A percentile compares a stretch with the other conserved stretches of the same genome.
These are phyloP conservation scores for Hypsibius dujardini DNA, from an alignment of 1,140 invertebrate genomes.

Conservation along the genomic window DNA sequence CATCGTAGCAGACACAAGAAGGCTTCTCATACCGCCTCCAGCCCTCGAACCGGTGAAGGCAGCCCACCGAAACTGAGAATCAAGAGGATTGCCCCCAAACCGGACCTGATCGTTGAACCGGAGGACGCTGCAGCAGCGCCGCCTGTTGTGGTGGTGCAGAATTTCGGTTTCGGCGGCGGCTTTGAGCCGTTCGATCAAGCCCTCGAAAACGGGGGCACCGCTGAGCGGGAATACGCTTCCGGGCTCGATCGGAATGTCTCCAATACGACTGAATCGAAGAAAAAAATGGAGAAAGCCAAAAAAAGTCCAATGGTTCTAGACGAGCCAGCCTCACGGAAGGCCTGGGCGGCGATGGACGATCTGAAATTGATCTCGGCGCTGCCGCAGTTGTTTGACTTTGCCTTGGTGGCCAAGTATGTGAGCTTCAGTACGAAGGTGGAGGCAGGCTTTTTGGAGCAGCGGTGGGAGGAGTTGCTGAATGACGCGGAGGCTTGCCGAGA, in stretches of 20 bases:
- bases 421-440: neutral
- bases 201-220: neutral
- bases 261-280: neutral
- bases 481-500: neutral
- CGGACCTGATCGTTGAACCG: too few relatives aligned
- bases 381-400: constrained; percentile 13
- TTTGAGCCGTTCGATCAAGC: neutral
- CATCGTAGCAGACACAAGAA: neutral
- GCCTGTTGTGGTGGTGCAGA: neutral
- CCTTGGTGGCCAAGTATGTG: constrained; percentile 7
- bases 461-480: neutral
- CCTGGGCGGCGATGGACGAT: constrained; percentile 9
- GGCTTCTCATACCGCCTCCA: neutral
- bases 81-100: too few relatives aligned
- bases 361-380: constrained; percentile 4
- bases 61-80: too few relatives aligned
- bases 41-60: neutral
- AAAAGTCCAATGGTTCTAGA: too few relatives aligned
- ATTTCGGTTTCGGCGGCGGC: neutral
- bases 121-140: too few relatives aligned
- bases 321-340: neutral
- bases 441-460: neutral
- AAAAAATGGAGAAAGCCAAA: too few relatives aligned
- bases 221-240: neutral
- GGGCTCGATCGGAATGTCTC: neutral